These are phyloP conservation scores for Bombus pascuorum DNA, from an alignment of 1,140 invertebrate species.

Conservation along the genomic window DNA sequence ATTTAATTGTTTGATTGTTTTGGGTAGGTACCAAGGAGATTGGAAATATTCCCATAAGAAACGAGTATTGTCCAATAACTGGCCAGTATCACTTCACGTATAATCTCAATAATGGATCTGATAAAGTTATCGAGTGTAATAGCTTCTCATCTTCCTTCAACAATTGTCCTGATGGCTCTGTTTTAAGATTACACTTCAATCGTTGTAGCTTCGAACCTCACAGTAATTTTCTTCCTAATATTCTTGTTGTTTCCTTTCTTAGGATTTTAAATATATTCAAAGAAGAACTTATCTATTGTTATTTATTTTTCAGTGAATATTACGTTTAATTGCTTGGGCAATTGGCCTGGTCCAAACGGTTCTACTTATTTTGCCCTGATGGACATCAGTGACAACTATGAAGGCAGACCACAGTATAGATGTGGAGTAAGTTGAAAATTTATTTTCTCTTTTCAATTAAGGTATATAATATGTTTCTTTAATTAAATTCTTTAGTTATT, in stretches of 20 bases:
- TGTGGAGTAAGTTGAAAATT: constrained; percentile 85
- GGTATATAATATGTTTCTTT: not conserved
- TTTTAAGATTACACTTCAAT: constrained; percentile 84
- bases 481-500: constrained; percentile 82
- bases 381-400: constrained; percentile 82
- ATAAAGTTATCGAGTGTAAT: constrained; percentile 82
- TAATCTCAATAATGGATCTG: constrained; percentile 83
- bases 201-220: constrained; percentile 83
- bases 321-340: constrained; percentile 87
- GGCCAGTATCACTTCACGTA: constrained; percentile 87
- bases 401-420: constrained; percentile 85
- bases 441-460: constrained; percentile 16
- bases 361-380: constrained; percentile 86
- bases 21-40: constrained; percentile 83
- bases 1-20: constrained; percentile 42
- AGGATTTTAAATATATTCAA: not conserved
- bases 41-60: constrained; percentile 80
- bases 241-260: not conserved
- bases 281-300: not conserved
- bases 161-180: constrained; percentile 87
- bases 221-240: constrained; percentile 75
- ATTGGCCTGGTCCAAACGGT: constrained; percentile 84
- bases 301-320: constrained; percentile 80
- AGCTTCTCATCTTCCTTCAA: constrained; percentile 84
- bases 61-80: constrained; percentile 87